Evolutionary conservation across 37 sponge, comb jelly and placozoan genomes (phyloP).

Genomic region (Ephydatia muelleri): DNA sequence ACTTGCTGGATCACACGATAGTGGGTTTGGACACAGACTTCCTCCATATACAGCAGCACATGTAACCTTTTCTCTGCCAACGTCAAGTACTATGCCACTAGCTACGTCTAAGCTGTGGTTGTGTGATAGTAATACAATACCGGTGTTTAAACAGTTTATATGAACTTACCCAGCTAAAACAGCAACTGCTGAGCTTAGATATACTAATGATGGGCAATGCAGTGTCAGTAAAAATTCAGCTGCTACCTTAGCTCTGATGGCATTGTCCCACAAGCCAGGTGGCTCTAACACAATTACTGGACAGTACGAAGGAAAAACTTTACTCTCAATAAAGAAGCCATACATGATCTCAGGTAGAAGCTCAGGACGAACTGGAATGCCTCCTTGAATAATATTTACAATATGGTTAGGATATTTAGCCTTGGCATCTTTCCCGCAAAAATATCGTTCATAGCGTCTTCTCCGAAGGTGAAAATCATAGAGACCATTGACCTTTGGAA

Average conservation of each 20-base stretch:
- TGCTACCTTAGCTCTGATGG: neutral
- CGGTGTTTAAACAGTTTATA: neutral
- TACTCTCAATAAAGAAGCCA: slow-evolving; percentile 8
- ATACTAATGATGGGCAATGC: neutral
- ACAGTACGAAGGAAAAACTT: neutral
- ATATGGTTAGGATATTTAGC: slow-evolving; percentile 8
- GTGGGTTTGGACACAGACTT: neutral
- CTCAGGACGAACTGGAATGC: neutral
- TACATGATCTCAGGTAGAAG: slow-evolving; percentile 21
- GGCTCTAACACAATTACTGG: slow-evolving; percentile 28
- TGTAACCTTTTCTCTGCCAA: slow-evolving; percentile 14
- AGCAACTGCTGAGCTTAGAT: slow-evolving; percentile 28
- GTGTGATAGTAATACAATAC: neutral
- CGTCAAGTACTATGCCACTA: slow-evolving; percentile 20
- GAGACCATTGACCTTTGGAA: slow-evolving; percentile 12
- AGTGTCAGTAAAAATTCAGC: slow-evolving; percentile 4
- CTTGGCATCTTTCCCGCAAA: slow-evolving; percentile 33
- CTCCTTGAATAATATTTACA: slow-evolving; percentile 10
- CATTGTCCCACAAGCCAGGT: slow-evolving; percentile 14
- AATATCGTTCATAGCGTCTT: slow-evolving; percentile 12
- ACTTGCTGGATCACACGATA: slow-evolving; percentile 1
- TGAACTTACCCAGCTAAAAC: slow-evolving; percentile 21
- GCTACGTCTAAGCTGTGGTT: slow-evolving; percentile 1
- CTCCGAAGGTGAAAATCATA: slow-evolving; percentile 43
- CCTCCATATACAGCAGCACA: slow-evolving; percentile 19